Evolutionary conservation across 2,888 invertebrate genomes (phyloP).

Genomic region (Drosophila stalkeri): DNA sequence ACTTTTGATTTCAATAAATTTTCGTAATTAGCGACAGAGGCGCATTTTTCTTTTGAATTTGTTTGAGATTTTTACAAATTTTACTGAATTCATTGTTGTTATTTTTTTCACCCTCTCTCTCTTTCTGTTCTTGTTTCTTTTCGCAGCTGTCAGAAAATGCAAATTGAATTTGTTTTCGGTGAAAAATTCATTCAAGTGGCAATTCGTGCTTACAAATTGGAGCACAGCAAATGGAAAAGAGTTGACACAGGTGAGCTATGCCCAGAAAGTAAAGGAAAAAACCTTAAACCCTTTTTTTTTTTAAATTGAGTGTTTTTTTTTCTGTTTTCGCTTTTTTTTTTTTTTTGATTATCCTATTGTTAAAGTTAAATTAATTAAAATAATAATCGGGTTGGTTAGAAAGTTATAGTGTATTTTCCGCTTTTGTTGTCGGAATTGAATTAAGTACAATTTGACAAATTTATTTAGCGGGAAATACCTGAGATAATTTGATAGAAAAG

Average conservation of each 20-base stretch:
- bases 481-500: background rate
- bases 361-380: constrained; percentile 17
- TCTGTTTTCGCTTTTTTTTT: background rate
- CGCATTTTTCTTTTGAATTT: constrained; percentile 61
- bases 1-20: constrained; percentile 79
- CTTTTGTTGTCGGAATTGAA: background rate
- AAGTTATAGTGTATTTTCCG: background rate
- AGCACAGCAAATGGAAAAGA: constrained; percentile 33
- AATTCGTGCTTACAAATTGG: constrained; percentile 47
- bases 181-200: constrained; percentile 65
- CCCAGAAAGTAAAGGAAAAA: constrained; percentile 32
- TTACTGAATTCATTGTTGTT: constrained; percentile 20
- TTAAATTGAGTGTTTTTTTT: background rate
- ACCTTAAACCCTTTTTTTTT: constrained; percentile 24
- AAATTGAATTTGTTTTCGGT: constrained; percentile 66
- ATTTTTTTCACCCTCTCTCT: constrained; percentile 10
- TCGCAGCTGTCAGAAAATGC: constrained; percentile 61
- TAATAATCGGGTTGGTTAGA: background rate
- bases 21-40: constrained; percentile 75
- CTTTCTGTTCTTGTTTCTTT: constrained; percentile 14
- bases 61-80: constrained; percentile 15
- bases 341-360: background rate
- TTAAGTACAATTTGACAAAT: background rate
- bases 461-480: background rate
- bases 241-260: constrained; percentile 55